A percentile compares a stretch with the other conserved stretches of the same genome.
Evolutionary conservation across 2,888 invertebrate species (phyloP).

Genomic region (Alloscopus bannaensis): DNA sequence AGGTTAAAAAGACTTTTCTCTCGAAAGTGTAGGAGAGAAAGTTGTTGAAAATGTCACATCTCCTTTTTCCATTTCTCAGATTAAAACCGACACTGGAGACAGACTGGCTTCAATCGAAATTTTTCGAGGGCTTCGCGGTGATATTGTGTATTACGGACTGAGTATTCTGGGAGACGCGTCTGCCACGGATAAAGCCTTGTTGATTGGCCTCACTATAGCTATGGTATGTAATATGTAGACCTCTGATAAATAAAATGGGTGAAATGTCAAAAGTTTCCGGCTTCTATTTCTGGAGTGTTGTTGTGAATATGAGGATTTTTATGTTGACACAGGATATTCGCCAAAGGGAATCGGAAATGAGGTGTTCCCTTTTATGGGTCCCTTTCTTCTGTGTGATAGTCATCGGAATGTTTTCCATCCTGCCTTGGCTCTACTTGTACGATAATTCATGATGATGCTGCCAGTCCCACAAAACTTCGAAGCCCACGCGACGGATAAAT

Average conservation of each 20-base stretch:
- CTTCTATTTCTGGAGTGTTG: no score
- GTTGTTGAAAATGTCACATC: no score
- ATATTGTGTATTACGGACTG: conserved; percentile 59
- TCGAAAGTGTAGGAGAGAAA: background rate
- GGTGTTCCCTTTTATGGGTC: conserved; percentile 57
- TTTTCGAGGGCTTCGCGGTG: conserved; percentile 61
- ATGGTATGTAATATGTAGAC: conserved; percentile 55
- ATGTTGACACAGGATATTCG: conserved; percentile 57
- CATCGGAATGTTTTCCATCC: conserved; percentile 53
- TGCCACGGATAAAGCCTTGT: conserved; percentile 53
- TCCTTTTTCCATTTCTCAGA: conserved; percentile 32
- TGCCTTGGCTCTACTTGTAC: conserved; percentile 54
- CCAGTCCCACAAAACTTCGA: no score
- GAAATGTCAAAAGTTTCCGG: no score
- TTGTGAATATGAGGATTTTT: background rate
- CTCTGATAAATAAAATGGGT: no score
- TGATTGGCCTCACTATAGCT: conserved; percentile 59
- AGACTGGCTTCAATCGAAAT: conserved; percentile 49
- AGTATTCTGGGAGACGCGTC: conserved; percentile 57
- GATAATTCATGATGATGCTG: background rate
- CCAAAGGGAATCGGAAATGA: conserved; percentile 62
- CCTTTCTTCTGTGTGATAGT: conserved; percentile 49
- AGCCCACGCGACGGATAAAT: no score
- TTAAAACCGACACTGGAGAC: conserved; percentile 50
- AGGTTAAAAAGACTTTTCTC: background rate